Conservation (phyloP, 2,113 vertebrate genomes). For the Melanotaenia duboulayi region DNA sequence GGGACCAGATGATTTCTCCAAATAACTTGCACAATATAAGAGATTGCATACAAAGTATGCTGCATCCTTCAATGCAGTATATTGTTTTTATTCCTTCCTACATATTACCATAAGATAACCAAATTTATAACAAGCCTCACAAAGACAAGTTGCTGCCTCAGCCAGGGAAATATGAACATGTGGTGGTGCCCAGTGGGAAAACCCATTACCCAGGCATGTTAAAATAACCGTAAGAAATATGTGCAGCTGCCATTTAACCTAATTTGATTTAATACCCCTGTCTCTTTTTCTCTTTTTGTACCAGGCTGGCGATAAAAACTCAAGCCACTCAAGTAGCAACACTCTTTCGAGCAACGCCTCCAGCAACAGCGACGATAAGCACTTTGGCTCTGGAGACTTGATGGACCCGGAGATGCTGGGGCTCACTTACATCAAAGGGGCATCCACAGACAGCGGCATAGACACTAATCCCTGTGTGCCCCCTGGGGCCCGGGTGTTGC, state of each 20-base stretch:
- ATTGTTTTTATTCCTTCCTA: conserved; percentile 19
- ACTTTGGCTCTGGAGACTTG: conserved; percentile 93
- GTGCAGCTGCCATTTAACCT: conserved; percentile 48
- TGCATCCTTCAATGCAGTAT: conserved; percentile 10
- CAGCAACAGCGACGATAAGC: conserved; percentile 96
- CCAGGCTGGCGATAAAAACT: conserved; percentile 92
- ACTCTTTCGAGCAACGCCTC: conserved; percentile 93
- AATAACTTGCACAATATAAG: background rate
- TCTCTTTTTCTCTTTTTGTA: conserved; percentile 15
- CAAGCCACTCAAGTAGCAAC: conserved; percentile 96
- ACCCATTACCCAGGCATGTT: conserved; percentile 27
- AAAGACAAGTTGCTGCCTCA: conserved; percentile 36
- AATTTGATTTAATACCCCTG: conserved; percentile 21
- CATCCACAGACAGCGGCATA: conserved; percentile 95
- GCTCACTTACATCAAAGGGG: conserved; percentile 93
- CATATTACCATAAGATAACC: conserved; percentile 12
- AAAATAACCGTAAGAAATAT: conserved; percentile 38
- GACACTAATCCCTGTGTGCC: conserved; percentile 92
- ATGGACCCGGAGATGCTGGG: conserved; percentile 94
- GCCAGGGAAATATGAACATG: conserved; percentile 23
- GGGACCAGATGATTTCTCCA: background rate
- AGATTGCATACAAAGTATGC: background rate
- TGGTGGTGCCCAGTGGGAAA: conserved; percentile 31
- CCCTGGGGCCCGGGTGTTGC: conserved; percentile 81
- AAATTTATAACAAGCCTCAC: conserved; percentile 3